Conservation (phyloP, 2,888 invertebrate species). For the Papilio demoleus region DNA sequence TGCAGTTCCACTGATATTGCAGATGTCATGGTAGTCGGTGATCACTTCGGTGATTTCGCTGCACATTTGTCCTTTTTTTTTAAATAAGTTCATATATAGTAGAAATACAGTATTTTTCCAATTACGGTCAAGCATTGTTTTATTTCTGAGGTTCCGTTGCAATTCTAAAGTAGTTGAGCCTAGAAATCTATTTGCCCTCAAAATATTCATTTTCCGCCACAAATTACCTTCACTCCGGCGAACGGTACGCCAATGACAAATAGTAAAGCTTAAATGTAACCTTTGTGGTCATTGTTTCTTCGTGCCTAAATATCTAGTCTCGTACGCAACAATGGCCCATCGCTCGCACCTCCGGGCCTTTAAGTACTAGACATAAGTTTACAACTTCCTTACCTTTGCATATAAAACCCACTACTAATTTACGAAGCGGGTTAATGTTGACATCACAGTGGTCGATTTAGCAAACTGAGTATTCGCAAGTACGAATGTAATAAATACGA, state of each 20-base stretch:
- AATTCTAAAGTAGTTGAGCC: constrained; percentile 46
- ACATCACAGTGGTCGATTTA: constrained; percentile 26
- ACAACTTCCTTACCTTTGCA: constrained; percentile 33
- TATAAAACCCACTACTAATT: constrained; percentile 30
- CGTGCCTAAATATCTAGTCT: constrained; percentile 52
- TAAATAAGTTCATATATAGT: background rate
- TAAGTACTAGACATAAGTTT: constrained; percentile 42
- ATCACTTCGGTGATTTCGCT: no score
- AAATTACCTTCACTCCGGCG: constrained; percentile 57
- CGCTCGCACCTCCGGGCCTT: constrained; percentile 39
- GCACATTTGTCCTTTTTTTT: no score
- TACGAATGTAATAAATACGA: constrained; percentile 37
- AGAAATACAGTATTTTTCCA: constrained; percentile 55
- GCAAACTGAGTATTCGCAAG: constrained; percentile 10
- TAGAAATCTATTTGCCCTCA: constrained; percentile 42
- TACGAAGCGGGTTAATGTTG: constrained; percentile 31
- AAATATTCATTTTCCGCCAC: constrained; percentile 55
- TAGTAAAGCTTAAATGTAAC: constrained; percentile 65
- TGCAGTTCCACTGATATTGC: no score
- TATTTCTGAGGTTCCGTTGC: constrained; percentile 52
- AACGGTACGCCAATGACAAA: constrained; percentile 54
- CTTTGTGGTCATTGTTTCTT: constrained; percentile 57
- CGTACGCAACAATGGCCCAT: constrained; percentile 62
- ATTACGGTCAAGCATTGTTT: constrained; percentile 53
- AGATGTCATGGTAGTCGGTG: no score